Percentiles rank a stretch among this genome's conserved stretches.
Conservation (phyloP, 2,797 vertebrate species). For the Schizopygopsis malacanthus region DNA sequence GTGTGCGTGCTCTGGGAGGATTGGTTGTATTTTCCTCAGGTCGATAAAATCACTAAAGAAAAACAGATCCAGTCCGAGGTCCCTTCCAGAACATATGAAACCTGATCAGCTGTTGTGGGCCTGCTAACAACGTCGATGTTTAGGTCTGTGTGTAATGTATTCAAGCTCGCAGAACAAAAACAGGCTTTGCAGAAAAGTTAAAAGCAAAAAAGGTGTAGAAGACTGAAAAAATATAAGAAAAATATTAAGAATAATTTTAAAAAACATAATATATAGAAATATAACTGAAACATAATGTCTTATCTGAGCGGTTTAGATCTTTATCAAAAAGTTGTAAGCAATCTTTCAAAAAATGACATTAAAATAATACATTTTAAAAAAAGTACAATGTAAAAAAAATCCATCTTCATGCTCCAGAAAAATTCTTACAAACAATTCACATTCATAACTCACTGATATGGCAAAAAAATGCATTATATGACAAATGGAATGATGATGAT, state of each 20-base stretch:
- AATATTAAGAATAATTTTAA: neutral
- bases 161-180: constrained; percentile 5
- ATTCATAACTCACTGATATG: constrained; percentile 6
- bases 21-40: constrained; percentile 29
- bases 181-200: constrained; percentile 26
- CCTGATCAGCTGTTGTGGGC: constrained; percentile 11
- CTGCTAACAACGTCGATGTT: neutral
- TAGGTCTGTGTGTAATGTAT: constrained; percentile 11
- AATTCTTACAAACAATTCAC: constrained; percentile 6
- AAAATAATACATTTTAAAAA: neutral
- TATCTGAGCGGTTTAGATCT: neutral
- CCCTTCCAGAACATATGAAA: constrained; percentile 37
- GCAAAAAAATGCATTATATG: constrained; percentile 14
- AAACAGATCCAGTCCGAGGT: constrained; percentile 31
- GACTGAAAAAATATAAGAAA: neutral
- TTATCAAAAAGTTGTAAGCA: neutral
- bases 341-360: neutral
- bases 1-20: neutral
- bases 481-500: constrained; percentile 29
- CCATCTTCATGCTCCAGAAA: neutral
- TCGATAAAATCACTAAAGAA: constrained; percentile 31
- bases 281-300: constrained; percentile 3
- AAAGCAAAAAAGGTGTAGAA: constrained; percentile 5
- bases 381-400: neutral
- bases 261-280: neutral